Evolutionary conservation across 2,113 vertebrate genomes (phyloP), one percentile per base, ranked within the genome.

Genomic region (Taxidea taxus): DNA sequence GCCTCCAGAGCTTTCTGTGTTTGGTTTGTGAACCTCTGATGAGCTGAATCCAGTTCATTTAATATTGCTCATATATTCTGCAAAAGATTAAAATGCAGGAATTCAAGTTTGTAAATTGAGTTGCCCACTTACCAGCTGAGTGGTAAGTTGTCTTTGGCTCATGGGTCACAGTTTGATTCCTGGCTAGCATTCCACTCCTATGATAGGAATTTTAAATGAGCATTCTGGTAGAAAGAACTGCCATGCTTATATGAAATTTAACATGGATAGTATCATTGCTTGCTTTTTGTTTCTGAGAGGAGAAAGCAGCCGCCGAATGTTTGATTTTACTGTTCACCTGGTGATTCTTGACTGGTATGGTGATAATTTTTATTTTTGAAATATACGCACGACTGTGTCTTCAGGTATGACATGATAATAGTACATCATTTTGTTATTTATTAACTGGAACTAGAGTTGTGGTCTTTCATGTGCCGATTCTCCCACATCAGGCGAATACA

Each of bases 1-100:
- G 83, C 91, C 96, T 99, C 98, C 98, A 99, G 80, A 97, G 93
- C 96, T 95, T 90, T 97, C 97, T 97, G 97, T 98, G 97, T 98
- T 98, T 98, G 98, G 98, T 98, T 98, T 98, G 97, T 98, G 98
- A 98, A 95, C 98, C 98, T 98, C 97, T 98, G 98, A 98, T 98
- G 98, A 98, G 98, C 97, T 98, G 98, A 98, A 98, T 98, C 98
- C 96, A 97, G 97, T 97, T 98, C 97, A 97, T 98, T 98, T 98
- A 97, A 88, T 98, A 97, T 97, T 98, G 98, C 98, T 98, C 97
- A 34, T 98, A 96, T 97, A 98, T 98, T 98, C 97, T 98, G 97
- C 97, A 98, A 97, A 99, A 98, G 97, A 98, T 99, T 98, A 98
- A 98, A 98, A 99, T 98, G 97, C 95, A 98, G 97, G 97, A 98